A percentile compares a stretch with the other conserved stretches of the same genome.
These are phyloP conservation scores for Bombus consobrinus DNA, from an alignment of 1,140 invertebrate species.

Conservation along the genomic window DNA sequence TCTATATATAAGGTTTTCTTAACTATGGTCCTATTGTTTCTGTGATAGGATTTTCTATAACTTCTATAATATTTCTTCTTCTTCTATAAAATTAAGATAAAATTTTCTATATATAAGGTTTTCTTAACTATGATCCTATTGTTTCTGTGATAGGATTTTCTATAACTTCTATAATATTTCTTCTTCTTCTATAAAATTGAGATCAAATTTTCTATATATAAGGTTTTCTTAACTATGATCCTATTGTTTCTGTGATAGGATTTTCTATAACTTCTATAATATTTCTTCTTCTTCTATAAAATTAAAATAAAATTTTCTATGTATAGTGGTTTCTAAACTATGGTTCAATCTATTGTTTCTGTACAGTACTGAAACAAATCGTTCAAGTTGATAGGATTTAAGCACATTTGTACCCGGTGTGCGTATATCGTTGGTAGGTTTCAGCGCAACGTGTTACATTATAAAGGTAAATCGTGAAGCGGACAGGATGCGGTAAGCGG, in stretches of 20 bases:
- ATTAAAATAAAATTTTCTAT: too few species aligned
- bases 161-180: too few species aligned
- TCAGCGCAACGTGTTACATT: not conserved
- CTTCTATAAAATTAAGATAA: too few species aligned
- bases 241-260: conserved; percentile 82
- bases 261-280: conserved; percentile 82
- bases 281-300: too few species aligned
- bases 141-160: conserved; percentile 83
- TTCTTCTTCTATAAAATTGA: too few species aligned
- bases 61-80: too few species aligned
- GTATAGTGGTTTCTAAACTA: conserved; percentile 83
- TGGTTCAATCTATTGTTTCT: conserved; percentile 86
- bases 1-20: conserved; percentile 78
- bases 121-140: conserved; percentile 85
- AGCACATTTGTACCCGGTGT: conserved; percentile 85
- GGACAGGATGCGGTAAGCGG: too few species aligned
- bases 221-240: conserved; percentile 84
- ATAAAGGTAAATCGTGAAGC: not conserved
- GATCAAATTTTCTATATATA: conserved; percentile 27
- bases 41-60: conserved; percentile 83
- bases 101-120: conserved; percentile 68
- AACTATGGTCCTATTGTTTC: conserved; percentile 85
- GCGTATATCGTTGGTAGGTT: too few species aligned
- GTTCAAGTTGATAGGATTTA: conserved; percentile 82
- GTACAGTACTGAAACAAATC: conserved; percentile 85